These are phyloP conservation scores for Lasioglossum malachurum DNA, from an alignment of 2,888 invertebrate genomes.

Conservation along the genomic window DNA sequence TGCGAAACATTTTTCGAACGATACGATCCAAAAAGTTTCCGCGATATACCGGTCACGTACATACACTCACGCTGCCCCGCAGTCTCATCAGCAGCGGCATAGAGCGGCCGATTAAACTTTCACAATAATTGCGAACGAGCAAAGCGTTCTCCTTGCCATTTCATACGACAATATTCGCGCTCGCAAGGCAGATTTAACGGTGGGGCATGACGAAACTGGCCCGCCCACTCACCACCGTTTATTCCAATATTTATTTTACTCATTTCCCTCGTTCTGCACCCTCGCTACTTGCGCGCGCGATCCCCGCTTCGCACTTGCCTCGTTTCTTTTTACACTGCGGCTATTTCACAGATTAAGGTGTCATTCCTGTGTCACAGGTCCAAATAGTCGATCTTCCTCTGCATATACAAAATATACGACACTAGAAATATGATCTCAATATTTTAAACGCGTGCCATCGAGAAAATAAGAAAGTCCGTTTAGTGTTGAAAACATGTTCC, in stretches of 20 bases:
- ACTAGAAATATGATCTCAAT: not conserved
- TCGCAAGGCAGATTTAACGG: constrained; percentile 56
- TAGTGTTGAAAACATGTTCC: not conserved
- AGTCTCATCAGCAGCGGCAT: constrained; percentile 56
- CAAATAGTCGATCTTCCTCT: not conserved
- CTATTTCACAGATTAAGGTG: constrained; percentile 41
- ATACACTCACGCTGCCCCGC: not conserved
- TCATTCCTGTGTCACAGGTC: not conserved
- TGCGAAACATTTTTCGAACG: constrained; percentile 47
- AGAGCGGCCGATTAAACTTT: constrained; percentile 66
- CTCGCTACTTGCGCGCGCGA: not conserved
- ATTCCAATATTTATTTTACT: constrained; percentile 67
- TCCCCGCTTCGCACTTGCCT: not conserved
- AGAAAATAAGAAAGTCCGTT: not conserved
- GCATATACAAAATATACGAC: not conserved
- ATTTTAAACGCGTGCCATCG: not conserved
- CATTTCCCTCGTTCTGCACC: constrained; percentile 37
- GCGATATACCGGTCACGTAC: constrained; percentile 36
- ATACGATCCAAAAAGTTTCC: constrained; percentile 43
- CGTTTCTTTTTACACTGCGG: constrained; percentile 11
- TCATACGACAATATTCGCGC: constrained; percentile 58
- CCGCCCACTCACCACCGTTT: constrained; percentile 58
- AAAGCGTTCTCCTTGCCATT: constrained; percentile 58
- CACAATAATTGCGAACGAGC: constrained; percentile 66
- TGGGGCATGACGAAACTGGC: constrained; percentile 52